Percentiles rank a stretch among this genome's conserved stretches.
Conservation (phyloP, 2,888 invertebrate genomes). For the Acanthococcus lagerstroemiae region DNA sequence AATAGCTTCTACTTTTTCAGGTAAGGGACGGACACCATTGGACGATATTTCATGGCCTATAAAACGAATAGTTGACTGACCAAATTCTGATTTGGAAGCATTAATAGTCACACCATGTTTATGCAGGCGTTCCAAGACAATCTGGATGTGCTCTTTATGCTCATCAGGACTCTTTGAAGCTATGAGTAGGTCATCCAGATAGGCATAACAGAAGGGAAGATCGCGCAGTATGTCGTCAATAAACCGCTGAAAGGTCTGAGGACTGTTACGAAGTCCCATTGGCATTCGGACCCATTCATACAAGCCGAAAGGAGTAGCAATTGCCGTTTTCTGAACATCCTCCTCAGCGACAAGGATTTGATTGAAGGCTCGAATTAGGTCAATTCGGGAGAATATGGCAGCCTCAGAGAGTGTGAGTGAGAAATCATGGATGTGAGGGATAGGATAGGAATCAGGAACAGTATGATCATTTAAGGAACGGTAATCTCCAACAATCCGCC, state of each 20-base stretch:
- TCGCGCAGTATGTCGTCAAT: too few relatives aligned
- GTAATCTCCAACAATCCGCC: conserved; percentile 42
- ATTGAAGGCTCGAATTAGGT: conserved; percentile 40
- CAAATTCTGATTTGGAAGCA: conserved; percentile 39
- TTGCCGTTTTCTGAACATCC: conserved; percentile 33
- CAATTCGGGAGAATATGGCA: conserved; percentile 38
- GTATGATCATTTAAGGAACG: conserved; percentile 40
- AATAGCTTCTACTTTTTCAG: conserved; percentile 39
- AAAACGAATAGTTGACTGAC: conserved; percentile 35
- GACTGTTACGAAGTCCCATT: too few relatives aligned
- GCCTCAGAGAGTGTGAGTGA: conserved; percentile 35
- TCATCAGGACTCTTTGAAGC: too few relatives aligned
- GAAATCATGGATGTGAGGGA: too few relatives aligned
- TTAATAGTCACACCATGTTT: conserved; percentile 39
- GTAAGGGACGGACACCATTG: conserved; percentile 39
- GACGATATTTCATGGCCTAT: conserved; percentile 37
- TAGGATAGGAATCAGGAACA: conserved; percentile 40
- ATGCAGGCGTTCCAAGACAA: conserved; percentile 34
- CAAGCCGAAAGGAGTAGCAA: too few relatives aligned
- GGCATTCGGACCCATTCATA: too few relatives aligned
- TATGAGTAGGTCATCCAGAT: too few relatives aligned
- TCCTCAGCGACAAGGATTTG: conserved; percentile 40
- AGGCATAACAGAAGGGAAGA: too few relatives aligned
- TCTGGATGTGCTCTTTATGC: conserved; percentile 34
- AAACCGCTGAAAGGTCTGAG: too few relatives aligned